Conservation (phyloP, 2,113 vertebrate genomes). For the Misgurnus anguillicaudatus region DNA sequence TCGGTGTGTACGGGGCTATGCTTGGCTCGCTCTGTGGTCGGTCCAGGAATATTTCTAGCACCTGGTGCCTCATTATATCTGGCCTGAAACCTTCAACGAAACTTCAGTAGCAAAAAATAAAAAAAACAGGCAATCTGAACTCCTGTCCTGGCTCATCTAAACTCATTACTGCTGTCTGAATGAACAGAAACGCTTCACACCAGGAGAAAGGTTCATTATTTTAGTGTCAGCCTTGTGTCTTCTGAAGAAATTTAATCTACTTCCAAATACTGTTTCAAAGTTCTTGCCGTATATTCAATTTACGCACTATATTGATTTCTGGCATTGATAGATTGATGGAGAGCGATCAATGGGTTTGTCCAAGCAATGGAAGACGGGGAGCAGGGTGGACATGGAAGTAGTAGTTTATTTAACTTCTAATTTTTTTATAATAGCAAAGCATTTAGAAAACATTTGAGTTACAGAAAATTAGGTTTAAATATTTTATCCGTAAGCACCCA, state of each 20-base stretch:
- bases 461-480: too few species aligned
- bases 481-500: too few species aligned
- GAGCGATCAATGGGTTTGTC: too few species aligned
- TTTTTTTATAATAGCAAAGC: too few species aligned
- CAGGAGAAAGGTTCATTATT: conserved; percentile 3
- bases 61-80: conserved; percentile 8
- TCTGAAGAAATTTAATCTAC: conserved; percentile 9
- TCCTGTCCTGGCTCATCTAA: conserved; percentile 1
- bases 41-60: conserved; percentile 30
- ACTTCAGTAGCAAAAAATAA: neutral
- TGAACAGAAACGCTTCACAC: neutral
- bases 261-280: neutral
- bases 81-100: conserved; percentile 2
- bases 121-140: conserved; percentile 12
- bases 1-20: neutral
- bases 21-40: conserved; percentile 5
- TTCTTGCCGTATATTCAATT: neutral
- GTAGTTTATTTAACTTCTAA: too few species aligned
- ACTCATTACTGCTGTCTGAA: conserved; percentile 20
- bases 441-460: too few species aligned
- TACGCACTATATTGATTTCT: neutral
- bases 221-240: conserved; percentile 5
- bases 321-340: too few species aligned
- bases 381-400: too few species aligned
- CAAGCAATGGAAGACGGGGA: too few species aligned